Evolutionary conservation across 1,140 invertebrate species (phyloP).

Genomic region (Radopholus similis): DNA sequence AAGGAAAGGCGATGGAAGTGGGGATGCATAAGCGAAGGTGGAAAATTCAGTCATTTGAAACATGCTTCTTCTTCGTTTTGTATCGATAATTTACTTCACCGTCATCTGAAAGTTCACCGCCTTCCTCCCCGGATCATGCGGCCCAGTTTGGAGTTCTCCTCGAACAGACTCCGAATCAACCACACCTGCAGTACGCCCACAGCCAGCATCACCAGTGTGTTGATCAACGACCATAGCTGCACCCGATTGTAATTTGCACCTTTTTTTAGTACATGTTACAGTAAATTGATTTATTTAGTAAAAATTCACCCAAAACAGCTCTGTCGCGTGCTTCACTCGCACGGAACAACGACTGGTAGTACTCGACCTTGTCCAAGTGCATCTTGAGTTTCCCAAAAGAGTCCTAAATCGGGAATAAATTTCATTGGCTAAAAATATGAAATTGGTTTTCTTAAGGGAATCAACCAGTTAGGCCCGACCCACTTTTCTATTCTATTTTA

Average conservation of each 20-base stretch:
- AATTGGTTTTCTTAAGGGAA: neutral
- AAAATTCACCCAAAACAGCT: constrained; percentile 60
- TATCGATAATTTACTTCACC: too few relatives aligned
- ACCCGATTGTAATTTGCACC: constrained; percentile 61
- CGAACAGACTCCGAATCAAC: constrained; percentile 62
- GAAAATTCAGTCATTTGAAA: too few relatives aligned
- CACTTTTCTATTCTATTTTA: too few relatives aligned
- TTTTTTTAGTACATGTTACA: too few relatives aligned
- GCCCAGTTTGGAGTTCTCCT: constrained; percentile 59
- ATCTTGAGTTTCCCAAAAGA: constrained; percentile 59
- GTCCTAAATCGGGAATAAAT: constrained; percentile 36
- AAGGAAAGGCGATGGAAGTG: too few relatives aligned
- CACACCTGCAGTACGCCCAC: constrained; percentile 57
- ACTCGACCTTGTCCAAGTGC: constrained; percentile 61
- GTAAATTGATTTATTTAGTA: too few relatives aligned
- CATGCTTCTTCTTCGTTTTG: too few relatives aligned
- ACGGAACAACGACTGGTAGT: constrained; percentile 60
- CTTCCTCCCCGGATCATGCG: constrained; percentile 16
- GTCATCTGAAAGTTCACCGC: too few relatives aligned
- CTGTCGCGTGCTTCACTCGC: constrained; percentile 62
- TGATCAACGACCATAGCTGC: constrained; percentile 61
- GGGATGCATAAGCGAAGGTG: too few relatives aligned
- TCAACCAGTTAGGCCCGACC: too few relatives aligned
- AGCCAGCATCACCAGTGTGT: constrained; percentile 61
- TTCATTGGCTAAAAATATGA: constrained; percentile 7